Percentiles rank a stretch among this genome's conserved stretches.
phyloP scores from a whole-genome alignment of 2,797 vertebrate genomes.

The Poeciliopsis gracilis region DNA sequence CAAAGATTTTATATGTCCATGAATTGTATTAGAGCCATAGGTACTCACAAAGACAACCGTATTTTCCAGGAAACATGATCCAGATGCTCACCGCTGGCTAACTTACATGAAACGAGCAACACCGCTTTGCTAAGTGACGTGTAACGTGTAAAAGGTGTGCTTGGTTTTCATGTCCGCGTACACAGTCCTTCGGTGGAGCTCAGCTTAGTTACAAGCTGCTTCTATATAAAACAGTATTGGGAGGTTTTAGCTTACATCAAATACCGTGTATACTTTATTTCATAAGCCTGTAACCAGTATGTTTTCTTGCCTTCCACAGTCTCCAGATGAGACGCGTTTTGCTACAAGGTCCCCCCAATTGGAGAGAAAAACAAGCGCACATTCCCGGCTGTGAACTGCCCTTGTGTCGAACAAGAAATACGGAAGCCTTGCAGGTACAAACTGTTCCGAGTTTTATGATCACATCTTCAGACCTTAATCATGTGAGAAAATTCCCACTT shows the following conservation, averaged over 20 bases:
- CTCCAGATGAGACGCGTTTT: neutral
- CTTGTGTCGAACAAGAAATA: neutral
- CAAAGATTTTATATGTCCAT: fast-evolving
- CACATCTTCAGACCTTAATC: neutral
- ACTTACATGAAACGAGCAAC: conserved; percentile 33
- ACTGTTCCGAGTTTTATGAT: neutral
- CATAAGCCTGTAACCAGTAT: neutral
- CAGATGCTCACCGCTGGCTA: conserved; percentile 62
- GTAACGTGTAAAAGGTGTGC: neutral
- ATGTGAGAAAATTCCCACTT: neutral
- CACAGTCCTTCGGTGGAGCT: conserved; percentile 7
- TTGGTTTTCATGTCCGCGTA: conserved; percentile 14
- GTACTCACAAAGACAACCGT: conserved; percentile 42
- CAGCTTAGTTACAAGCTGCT: neutral
- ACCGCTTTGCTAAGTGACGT: conserved; percentile 65
- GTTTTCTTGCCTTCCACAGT: neutral
- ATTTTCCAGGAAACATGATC: neutral
- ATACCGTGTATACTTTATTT: neutral
- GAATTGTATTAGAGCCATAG: neutral
- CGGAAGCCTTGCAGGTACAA: neutral
- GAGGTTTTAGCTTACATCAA: neutral
- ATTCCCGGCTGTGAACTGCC: neutral
- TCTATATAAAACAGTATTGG: neutral
- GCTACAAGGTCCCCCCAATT: neutral
- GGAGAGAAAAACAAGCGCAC: neutral